Evolutionary conservation across 2,113 vertebrate species (phyloP), one percentile per base, ranked within the genome.

Genomic region (Anguilla japonica): DNA sequence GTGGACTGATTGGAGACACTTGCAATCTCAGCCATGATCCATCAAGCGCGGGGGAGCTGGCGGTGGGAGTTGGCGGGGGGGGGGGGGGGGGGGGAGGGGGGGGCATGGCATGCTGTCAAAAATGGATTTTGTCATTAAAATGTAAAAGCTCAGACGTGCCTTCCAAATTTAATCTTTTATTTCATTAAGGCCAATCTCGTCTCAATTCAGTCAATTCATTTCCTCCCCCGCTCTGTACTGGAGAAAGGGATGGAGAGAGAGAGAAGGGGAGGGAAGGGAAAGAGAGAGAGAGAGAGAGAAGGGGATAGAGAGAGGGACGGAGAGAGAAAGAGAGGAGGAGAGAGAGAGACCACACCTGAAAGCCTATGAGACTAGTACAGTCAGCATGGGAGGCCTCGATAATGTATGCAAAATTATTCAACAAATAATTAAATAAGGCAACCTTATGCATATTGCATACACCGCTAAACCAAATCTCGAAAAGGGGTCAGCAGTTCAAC

Each of bases 81-180:
- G 0, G 56, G 56, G 56, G 6, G 22, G 87, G 88, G 90, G 91
- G 50, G 46, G 88, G 87, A 34, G 43, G 78, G 53, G 29, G 41
- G 57, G 87, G 83, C 87, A 83, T 90, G 90, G 91, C 90, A 87
- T 60, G 9, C 86, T 85, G 89, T 92, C 90, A 92, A 91, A 93
- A 92, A 93, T 91, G 88, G 89, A 94, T 94, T 93, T 91, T 90
- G 90, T 92, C 88, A 91, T 92, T 93, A 91, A 94, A 92, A 91
- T 88, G 89, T 88, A 89, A 84, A 87, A 91, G 88, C 85, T 90
- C 89, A 86, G 91, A 91, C 83, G 90, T 92, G 92, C 90, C 87
- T 90, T 88, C 81, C 86, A 91, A 88, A 91, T 91, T 89, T 91
- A 94, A 94, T 93, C 91, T 91, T 92, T 92, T 87, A 91, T 92